phyloP scores from a whole-genome alignment of 2,888 invertebrate genomes.

The Megaustenia siamemsis region DNA sequence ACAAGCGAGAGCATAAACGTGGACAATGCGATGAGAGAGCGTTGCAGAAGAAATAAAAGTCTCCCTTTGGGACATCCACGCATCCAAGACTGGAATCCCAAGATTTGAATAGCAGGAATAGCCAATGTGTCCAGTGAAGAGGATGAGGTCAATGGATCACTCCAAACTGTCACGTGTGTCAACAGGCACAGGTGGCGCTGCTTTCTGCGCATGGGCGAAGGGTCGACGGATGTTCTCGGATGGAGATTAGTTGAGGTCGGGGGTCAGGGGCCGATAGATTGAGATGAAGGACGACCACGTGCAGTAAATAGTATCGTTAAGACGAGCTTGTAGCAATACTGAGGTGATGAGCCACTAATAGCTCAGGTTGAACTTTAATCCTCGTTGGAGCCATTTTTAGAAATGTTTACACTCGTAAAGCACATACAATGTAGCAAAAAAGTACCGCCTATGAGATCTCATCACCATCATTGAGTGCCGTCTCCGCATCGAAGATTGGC shows the following conservation, averaged over 20 bases:
- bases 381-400: too few relatives aligned
- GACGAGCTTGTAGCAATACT: too few relatives aligned
- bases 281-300: constrained; percentile 23
- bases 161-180: constrained; percentile 55
- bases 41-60: constrained; percentile 27
- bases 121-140: constrained; percentile 10
- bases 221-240: constrained; percentile 46
- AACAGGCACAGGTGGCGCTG: constrained; percentile 55
- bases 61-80: not conserved
- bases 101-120: constrained; percentile 20
- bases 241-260: constrained; percentile 42
- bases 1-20: not conserved
- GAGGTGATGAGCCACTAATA: too few relatives aligned
- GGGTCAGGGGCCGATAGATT: constrained; percentile 42
- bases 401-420: too few relatives aligned
- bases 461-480: too few relatives aligned
- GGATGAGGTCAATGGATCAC: constrained; percentile 45
- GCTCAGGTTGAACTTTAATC: too few relatives aligned
- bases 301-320: constrained; percentile 39
- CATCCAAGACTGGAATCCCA: not conserved
- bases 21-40: not conserved
- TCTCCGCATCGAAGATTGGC: too few relatives aligned
- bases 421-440: too few relatives aligned
- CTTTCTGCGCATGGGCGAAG: constrained; percentile 44
- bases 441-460: too few relatives aligned